These are phyloP conservation scores for Sesia bembeciformis DNA, from an alignment of 2,888 invertebrate species.

Conservation along the genomic window DNA sequence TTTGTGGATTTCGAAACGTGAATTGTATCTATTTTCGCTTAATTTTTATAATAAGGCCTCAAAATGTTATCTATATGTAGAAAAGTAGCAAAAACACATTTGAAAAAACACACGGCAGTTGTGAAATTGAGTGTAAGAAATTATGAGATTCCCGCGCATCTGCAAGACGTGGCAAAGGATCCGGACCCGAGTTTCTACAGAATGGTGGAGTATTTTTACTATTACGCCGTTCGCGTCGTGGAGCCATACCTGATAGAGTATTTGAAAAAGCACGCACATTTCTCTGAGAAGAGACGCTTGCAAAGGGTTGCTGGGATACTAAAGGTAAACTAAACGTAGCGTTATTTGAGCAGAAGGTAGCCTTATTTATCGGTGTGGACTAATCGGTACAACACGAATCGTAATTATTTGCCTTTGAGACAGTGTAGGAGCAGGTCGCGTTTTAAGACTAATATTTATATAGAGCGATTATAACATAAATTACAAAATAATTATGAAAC, in stretches of 20 bases:
- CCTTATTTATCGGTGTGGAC: background rate
- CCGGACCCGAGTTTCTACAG: constrained; percentile 71
- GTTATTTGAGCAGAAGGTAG: no score
- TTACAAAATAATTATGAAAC: no score
- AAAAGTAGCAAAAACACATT: no score
- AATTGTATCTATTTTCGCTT: no score
- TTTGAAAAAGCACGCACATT: constrained; percentile 52
- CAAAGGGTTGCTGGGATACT: constrained; percentile 79
- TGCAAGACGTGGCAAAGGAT: constrained; percentile 33
- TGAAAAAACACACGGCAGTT: background rate
- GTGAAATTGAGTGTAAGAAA: constrained; percentile 14
- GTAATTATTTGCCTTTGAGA: no score
- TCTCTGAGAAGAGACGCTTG: constrained; percentile 73
- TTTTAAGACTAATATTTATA: no score
- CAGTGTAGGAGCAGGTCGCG: no score
- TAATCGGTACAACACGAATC: background rate
- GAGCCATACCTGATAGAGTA: constrained; percentile 72
- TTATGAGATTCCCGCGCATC: constrained; percentile 52
- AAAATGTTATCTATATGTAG: no score
- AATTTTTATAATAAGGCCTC: no score
- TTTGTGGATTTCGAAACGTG: no score
- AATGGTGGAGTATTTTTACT: constrained; percentile 82
- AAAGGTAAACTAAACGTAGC: constrained; percentile 33
- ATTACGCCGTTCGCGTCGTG: constrained; percentile 69
- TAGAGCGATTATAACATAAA: no score